phyloP scores from a whole-genome alignment of 2,888 invertebrate species.

The Callosobruchus maculatus region DNA sequence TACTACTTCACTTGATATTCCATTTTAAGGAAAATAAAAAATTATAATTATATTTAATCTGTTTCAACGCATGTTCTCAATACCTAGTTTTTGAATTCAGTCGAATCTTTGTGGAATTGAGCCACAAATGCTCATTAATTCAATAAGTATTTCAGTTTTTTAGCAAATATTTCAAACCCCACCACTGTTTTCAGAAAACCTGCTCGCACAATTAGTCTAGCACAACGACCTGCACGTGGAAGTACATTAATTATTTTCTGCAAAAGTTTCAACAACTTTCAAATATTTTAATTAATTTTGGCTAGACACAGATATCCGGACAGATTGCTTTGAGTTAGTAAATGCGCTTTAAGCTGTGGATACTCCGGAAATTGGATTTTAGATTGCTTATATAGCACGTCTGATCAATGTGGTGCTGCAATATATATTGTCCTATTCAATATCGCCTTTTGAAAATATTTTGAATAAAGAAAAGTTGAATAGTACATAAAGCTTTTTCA shows the following conservation, averaged over 20 bases:
- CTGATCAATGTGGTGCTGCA: neutral
- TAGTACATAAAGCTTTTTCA: no score
- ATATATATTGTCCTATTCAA: no score
- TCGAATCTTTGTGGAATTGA: no score
- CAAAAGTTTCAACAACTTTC: neutral
- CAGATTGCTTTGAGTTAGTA: neutral
- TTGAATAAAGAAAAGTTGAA: no score
- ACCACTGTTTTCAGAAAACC: neutral
- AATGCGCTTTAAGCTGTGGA: neutral
- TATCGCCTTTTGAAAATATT: no score
- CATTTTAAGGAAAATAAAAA: no score
- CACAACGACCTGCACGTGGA: neutral
- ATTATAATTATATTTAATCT: no score
- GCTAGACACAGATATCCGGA: neutral
- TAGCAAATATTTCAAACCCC: neutral
- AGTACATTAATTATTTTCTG: neutral
- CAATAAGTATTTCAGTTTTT: no score
- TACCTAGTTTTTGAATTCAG: no score
- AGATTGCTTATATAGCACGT: neutral
- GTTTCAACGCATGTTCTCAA: no score
- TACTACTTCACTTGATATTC: no score
- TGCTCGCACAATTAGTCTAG: neutral
- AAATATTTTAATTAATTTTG: neutral
- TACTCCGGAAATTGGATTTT: neutral
- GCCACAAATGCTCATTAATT: no score